A percentile compares a stretch with the other conserved stretches of the same genome.
phyloP scores from a whole-genome alignment of 2,888 invertebrate genomes.

The Caenorhabditis panamensis region DNA sequence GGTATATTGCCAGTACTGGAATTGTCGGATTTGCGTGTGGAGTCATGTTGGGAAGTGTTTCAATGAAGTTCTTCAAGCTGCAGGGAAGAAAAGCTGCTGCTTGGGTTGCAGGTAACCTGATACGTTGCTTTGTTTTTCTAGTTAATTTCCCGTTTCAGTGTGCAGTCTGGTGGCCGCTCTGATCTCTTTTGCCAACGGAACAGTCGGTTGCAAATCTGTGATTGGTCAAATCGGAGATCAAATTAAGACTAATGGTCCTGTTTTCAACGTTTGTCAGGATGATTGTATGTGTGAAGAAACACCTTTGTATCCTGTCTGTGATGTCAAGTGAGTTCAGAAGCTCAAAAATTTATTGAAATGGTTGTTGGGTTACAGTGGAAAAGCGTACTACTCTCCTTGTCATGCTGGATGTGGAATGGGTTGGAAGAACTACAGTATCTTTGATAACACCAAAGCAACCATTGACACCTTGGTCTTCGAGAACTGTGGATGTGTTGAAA shows the following conservation, averaged over 20 bases:
- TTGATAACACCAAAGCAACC: slow-evolving; percentile 28
- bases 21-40: slow-evolving; percentile 76
- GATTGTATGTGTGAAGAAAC: slow-evolving; percentile 81
- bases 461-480: slow-evolving; percentile 52
- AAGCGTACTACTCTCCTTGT: slow-evolving; percentile 82
- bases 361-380: slow-evolving; percentile 59
- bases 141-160: slow-evolving; percentile 67
- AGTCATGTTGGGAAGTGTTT: slow-evolving; percentile 69
- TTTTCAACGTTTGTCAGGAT: slow-evolving; percentile 77
- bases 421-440: slow-evolving; percentile 70
- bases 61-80: slow-evolving; percentile 72
- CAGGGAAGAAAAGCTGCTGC: slow-evolving; percentile 67
- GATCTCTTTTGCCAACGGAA: slow-evolving; percentile 76
- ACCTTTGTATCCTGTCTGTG: slow-evolving; percentile 82
- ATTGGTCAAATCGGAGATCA: slow-evolving; percentile 76
- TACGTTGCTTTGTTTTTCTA: neutral
- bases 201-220: slow-evolving; percentile 79
- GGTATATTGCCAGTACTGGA: slow-evolving; percentile 76
- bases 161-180: slow-evolving; percentile 76
- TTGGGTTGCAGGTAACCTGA: slow-evolving; percentile 55
- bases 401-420: slow-evolving; percentile 77
- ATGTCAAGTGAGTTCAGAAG: slow-evolving; percentile 39
- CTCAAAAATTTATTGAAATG: neutral
- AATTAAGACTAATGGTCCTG: slow-evolving; percentile 49
- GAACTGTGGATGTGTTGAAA: slow-evolving; percentile 74